Conservation (phyloP, 2,888 invertebrate species). For the Agriopis aurantiaria region DNA sequence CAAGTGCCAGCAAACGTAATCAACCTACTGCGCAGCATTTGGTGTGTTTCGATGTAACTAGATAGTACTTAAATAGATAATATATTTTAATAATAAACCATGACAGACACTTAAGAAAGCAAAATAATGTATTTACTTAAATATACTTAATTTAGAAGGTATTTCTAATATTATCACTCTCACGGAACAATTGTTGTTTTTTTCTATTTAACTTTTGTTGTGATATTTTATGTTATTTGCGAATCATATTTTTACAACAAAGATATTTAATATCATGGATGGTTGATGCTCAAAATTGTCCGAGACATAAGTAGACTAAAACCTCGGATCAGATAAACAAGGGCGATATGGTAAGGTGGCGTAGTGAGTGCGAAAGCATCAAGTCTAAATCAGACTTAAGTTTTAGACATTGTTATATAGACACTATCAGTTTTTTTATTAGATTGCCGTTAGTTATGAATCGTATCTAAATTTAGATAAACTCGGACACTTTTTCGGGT, state of each 20-base stretch:
- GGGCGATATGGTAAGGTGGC: too few species aligned
- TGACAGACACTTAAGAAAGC: slow-evolving; percentile 22
- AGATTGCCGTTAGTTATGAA: too few species aligned
- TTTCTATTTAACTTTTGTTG: background rate
- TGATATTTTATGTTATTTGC: background rate
- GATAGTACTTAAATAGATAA: background rate
- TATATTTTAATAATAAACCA: slow-evolving; percentile 28
- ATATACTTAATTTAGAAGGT: background rate
- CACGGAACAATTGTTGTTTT: background rate
- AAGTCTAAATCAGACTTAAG: too few species aligned
- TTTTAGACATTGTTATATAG: too few species aligned
- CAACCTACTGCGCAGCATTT: background rate
- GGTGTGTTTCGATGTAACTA: slow-evolving; percentile 30
- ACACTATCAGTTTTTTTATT: too few species aligned
- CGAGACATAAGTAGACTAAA: too few species aligned
- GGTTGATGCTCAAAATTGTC: too few species aligned
- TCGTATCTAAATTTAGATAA: too few species aligned
- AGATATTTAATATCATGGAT: too few species aligned
- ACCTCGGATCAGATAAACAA: too few species aligned
- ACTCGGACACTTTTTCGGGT: too few species aligned
- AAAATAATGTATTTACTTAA: background rate
- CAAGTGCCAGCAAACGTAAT: background rate
- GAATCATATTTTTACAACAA: background rate
- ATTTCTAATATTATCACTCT: background rate
- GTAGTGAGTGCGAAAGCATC: too few species aligned